Evolutionary conservation across 2,888 invertebrate genomes (phyloP), one percentile per base, ranked within the genome.

Genomic region (Perizoma affinitatum): DNA sequence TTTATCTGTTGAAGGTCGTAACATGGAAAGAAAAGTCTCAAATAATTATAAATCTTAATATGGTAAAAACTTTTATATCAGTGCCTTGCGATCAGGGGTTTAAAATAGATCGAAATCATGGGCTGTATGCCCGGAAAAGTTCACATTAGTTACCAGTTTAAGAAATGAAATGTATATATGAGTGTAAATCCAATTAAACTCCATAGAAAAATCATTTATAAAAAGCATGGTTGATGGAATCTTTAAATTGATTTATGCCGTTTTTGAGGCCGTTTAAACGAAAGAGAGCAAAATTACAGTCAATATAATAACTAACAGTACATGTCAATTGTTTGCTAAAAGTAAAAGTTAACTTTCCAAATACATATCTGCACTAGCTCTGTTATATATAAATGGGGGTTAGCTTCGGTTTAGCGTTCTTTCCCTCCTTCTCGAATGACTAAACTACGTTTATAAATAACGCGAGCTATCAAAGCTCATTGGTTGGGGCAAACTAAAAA

Each of bases 1-100:
- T 79, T 82, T 76, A 72, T 82, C 73, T 83, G 80, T 81, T 86
- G 86, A 87, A 87, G 88, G 88, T 86, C 87, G 82, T 84, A 72
- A 65, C 51, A 67, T 67, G 68, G 47, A 64, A 62, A 60, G 42
- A 61, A 42, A 58, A 60, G 59, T 62, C 54, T 58, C 52, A 54
- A 58, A 34, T 54, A 22, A 22, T 22, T 22, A 7, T 38, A 7
- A 5, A 6, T 38, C 38, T 38, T 38, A 38, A 38, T 4, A 38
- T 7, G 38, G 38, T 38, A 5, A 38, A 1, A 38, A 38, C 5
- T 7, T 5, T 5, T 38, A 38, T 7, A 4, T 38, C 1, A 38
- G 4, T 22, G 22, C 22, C 22, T 22, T 22, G 22, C 22, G 22
- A 22, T 3, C 22, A 22, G 22, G 22, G 22, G 22, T 22, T 22